phyloP scores from a whole-genome alignment of 2,888 invertebrate species.

The Liodrosophila aerea region DNA sequence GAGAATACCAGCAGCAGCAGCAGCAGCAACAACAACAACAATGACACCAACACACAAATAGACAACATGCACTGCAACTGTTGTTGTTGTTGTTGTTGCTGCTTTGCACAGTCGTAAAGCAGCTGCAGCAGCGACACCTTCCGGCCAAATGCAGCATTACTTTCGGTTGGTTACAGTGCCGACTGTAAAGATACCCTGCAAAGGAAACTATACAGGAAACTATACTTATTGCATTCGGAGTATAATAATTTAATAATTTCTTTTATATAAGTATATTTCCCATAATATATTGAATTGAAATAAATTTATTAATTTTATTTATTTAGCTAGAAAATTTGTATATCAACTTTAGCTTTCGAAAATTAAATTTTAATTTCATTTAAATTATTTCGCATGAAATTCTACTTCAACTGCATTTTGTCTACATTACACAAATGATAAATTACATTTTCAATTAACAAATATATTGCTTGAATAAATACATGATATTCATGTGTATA shows the following conservation, averaged over 20 bases:
- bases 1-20: slow-evolving; percentile 30
- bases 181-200: slow-evolving; percentile 21
- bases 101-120: slow-evolving; percentile 62
- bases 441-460: neutral
- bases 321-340: no score
- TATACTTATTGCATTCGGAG: no score
- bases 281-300: no score
- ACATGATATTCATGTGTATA: no score
- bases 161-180: slow-evolving; percentile 14
- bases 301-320: no score
- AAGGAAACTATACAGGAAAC: neutral
- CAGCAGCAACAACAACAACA: slow-evolving; percentile 42
- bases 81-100: slow-evolving; percentile 17
- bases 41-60: slow-evolving; percentile 32
- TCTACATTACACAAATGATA: neutral
- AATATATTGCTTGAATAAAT: no score
- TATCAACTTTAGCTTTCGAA: no score
- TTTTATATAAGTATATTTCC: no score
- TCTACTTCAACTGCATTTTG: neutral
- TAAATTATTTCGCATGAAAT: no score
- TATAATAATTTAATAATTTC: no score
- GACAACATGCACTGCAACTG: slow-evolving; percentile 44
- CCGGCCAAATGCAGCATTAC: slow-evolving; percentile 43
- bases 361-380: no score
- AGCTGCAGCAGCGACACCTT: slow-evolving; percentile 73